These are phyloP conservation scores for Drosophila subquinaria DNA, from an alignment of 2,888 invertebrate species.

Conservation along the genomic window DNA sequence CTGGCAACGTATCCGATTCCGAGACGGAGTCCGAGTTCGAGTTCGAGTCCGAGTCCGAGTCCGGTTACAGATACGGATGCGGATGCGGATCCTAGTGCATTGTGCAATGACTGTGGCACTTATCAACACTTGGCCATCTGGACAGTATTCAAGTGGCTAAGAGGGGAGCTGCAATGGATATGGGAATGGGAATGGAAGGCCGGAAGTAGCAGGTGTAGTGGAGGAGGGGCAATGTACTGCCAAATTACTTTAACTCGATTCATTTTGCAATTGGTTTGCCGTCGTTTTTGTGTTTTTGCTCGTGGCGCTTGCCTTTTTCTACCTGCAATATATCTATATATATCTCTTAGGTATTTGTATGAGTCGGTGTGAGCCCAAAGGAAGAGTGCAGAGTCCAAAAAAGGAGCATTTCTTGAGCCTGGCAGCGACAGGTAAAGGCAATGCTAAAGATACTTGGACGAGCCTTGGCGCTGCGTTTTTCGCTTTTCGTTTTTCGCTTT, in stretches of 20 bases:
- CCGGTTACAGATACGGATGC: neutral
- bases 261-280: conserved; percentile 69
- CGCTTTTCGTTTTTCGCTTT: conserved; percentile 1
- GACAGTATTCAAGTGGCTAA: neutral
- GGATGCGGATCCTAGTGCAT: conserved; percentile 14
- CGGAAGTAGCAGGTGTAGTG: neutral
- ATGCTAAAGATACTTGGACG: conserved; percentile 63
- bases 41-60: neutral
- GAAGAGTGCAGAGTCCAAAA: neutral
- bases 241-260: conserved; percentile 75
- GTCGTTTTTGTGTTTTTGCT: conserved; percentile 13
- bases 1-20: neutral
- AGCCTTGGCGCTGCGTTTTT: conserved; percentile 51
- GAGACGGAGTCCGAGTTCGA: neutral
- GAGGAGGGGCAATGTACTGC: conserved; percentile 54
- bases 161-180: neutral
- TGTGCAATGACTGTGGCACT: conserved; percentile 22
- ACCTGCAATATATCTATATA: neutral
- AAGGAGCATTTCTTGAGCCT: conserved; percentile 36
- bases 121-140: conserved; percentile 64
- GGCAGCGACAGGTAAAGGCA: conserved; percentile 64
- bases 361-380: neutral
- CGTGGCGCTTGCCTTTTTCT: conserved; percentile 10
- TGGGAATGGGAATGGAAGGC: neutral
- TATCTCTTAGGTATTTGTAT: neutral